These are phyloP conservation scores for Glaucomys volans DNA, from an alignment of 2,113 vertebrate genomes.

Conservation along the genomic window DNA sequence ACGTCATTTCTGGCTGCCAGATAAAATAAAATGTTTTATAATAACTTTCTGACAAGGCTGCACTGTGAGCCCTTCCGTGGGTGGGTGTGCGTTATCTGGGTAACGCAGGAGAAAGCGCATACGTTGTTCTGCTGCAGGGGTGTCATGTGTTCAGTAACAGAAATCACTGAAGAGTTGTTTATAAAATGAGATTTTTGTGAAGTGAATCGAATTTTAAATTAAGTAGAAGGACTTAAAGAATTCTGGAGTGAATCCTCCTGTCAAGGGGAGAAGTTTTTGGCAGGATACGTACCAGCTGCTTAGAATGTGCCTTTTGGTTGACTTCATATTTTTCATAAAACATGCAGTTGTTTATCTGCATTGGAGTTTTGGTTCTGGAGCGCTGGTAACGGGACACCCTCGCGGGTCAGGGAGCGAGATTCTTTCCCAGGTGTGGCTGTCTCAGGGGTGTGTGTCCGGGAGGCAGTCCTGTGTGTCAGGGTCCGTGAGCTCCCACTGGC, in stretches of 20 bases:
- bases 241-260: neutral
- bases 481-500: rapidly evolving
- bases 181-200: slow-evolving; percentile 60
- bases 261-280: neutral
- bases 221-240: slow-evolving; percentile 48
- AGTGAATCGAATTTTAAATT: slow-evolving; percentile 50
- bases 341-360: neutral
- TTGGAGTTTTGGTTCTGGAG: neutral
- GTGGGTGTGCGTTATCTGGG: neutral
- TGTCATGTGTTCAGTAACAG: neutral
- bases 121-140: neutral
- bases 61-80: neutral
- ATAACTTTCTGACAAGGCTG: slow-evolving; percentile 47
- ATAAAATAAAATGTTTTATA: slow-evolving; percentile 61
- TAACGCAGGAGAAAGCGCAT: neutral
- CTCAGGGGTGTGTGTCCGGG: neutral
- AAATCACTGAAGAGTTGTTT: slow-evolving; percentile 35
- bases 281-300: slow-evolving; percentile 2
- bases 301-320: slow-evolving; percentile 1
- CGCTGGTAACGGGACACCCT: neutral
- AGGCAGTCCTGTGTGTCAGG: neutral
- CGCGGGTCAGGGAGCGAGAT: neutral
- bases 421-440: neutral
- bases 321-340: neutral
- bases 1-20: slow-evolving; percentile 61